Conservation (phyloP, 2,113 vertebrate genomes). For the Tylochromis polylepis region DNA sequence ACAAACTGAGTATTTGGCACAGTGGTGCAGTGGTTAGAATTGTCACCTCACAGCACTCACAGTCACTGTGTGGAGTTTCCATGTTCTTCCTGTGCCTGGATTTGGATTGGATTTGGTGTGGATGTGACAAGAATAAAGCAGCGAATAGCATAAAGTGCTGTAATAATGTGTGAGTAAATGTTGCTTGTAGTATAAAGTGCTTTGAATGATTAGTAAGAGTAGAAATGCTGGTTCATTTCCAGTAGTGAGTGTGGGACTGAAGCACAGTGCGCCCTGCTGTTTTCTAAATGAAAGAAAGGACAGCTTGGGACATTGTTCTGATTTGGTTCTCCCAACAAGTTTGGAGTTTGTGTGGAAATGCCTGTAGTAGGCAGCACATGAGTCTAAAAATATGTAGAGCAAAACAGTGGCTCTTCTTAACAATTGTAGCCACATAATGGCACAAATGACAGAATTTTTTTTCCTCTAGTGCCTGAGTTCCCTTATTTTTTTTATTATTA, state of each 20-base stretch:
- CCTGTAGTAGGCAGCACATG: not conserved
- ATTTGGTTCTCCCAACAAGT: rapidly evolving
- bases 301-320: not conserved
- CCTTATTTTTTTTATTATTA: too few relatives aligned
- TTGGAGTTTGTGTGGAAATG: not conserved
- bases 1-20: not conserved
- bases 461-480: not conserved
- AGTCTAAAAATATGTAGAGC: not conserved
- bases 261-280: not conserved
- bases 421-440: not conserved
- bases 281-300: not conserved
- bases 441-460: not conserved
- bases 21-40: not conserved
- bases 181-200: not conserved
- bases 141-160: not conserved
- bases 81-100: not conserved
- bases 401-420: not conserved
- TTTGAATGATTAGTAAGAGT: not conserved
- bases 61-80: not conserved
- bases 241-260: not conserved
- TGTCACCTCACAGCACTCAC: not conserved
- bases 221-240: not conserved
- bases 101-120: not conserved
- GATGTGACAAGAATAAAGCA: not conserved
- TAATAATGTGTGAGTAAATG: not conserved